Conservation (phyloP, 2,797 vertebrate genomes). For the Anguilla pacifica region DNA sequence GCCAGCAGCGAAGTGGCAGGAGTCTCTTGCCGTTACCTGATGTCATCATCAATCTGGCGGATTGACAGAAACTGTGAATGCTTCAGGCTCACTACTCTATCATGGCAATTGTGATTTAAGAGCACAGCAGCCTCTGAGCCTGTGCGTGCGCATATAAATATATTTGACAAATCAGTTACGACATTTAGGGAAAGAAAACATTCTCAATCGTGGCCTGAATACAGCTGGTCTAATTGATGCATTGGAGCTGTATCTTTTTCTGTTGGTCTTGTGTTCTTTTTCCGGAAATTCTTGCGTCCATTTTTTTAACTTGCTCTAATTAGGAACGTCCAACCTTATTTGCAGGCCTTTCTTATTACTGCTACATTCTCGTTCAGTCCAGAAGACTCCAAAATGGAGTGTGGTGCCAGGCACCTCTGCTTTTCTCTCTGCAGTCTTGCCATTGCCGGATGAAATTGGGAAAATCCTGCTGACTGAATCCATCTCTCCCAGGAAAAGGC, state of each 20-base stretch:
- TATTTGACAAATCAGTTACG: conserved; percentile 1
- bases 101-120: neutral
- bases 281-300: too few species aligned
- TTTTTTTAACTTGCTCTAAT: neutral
- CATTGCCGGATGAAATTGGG: neutral
- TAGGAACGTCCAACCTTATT: neutral
- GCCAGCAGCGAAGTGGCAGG: neutral
- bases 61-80: neutral
- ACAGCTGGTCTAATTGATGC: neutral
- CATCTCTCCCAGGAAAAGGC: neutral
- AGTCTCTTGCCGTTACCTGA: neutral
- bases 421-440: neutral
- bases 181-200: neutral
- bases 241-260: neutral
- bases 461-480: neutral
- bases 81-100: neutral
- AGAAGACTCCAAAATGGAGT: neutral
- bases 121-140: neutral
- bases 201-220: neutral
- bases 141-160: neutral
- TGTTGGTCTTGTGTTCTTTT: neutral
- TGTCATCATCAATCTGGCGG: conserved; percentile 4
- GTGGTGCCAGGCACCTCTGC: neutral
- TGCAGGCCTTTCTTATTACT: too few species aligned
- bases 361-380: too few species aligned